Evolutionary conservation across 92 coral and sea anemone genomes (phyloP), one percentile per base, ranked within the genome.

Genomic region (Montipora capitata): DNA sequence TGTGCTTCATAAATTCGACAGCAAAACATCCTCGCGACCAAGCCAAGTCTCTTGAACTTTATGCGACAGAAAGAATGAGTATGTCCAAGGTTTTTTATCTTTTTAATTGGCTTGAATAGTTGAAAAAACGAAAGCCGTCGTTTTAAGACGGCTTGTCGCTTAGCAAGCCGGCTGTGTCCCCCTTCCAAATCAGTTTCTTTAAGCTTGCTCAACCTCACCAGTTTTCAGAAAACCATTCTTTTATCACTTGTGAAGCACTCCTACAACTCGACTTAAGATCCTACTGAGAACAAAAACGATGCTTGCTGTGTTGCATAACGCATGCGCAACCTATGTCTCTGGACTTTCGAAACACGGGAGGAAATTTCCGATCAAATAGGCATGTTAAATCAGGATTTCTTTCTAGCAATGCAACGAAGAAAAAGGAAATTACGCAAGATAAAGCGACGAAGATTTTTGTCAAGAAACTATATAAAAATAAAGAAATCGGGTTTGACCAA

Each of bases 111-210:
- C 45, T 14, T 42, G 61, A 16, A 72, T 40, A 6, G 11, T 15
- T 42, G 40, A 84, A 78, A 68, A 76, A 88, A 74, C 94, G 78
- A 95, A 94, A 94, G 71, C 89, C 39, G 92, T 59, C 92, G 96
- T 90, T 95, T 78, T 68, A 35, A 43, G 43, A 12, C 12, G 13
- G 13, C 15, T 10, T 72, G 94, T 95, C 76, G 89, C 98, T 81
- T 71, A 72, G 96, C 56, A 44, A 89, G 98, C 98, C 98, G 81
- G 98, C 93, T 95, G 98, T 79, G 38, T 12, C 11, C 5, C 82
- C 63, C 81, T 41, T 80, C 84, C 80, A 45, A 74, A 70, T 72
- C 54, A 77, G 78, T 57, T 72, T 86, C 76, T 59, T 72, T 41
- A 63, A 78, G 85, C 59, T 82, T 82, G 91, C 52, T 81, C 77